Evolutionary conservation across 2,113 vertebrate genomes (phyloP).

Genomic region (Tonatia bakeri): DNA sequence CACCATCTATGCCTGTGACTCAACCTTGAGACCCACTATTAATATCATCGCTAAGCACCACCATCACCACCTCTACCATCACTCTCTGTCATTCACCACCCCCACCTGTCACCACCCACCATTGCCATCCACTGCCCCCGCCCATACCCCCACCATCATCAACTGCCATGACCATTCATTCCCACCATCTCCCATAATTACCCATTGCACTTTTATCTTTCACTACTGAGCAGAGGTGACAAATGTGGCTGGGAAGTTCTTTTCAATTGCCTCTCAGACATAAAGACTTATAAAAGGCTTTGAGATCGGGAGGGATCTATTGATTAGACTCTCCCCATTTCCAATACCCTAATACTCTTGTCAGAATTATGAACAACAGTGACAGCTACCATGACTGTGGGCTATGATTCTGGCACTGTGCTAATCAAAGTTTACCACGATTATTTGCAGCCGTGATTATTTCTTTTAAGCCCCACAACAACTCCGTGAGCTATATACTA

Average conservation of each 20-base stretch:
- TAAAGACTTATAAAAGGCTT: background rate
- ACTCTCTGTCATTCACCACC: background rate
- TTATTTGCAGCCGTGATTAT: background rate
- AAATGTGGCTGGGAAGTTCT: background rate
- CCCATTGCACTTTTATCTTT: background rate
- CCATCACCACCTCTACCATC: background rate
- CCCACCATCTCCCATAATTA: background rate
- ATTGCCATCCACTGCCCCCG: background rate
- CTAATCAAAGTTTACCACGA: background rate
- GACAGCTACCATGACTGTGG: background rate
- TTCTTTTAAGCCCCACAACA: background rate
- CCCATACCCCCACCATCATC: background rate
- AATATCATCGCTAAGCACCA: background rate
- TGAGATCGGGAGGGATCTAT: background rate
- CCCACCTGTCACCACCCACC: background rate
- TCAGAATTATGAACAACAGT: background rate
- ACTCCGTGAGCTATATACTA: background rate
- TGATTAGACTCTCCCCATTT: background rate
- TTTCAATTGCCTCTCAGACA: background rate
- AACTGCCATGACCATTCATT: background rate
- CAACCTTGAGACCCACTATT: background rate
- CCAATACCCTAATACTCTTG: background rate
- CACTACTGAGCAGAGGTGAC: background rate
- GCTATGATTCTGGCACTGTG: background rate
- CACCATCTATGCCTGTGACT: background rate